Percentiles rank a stretch among this genome's conserved stretches.
Evolutionary conservation across 1,140 invertebrate genomes (phyloP).

Genomic region (Medauroidea extradentata): DNA sequence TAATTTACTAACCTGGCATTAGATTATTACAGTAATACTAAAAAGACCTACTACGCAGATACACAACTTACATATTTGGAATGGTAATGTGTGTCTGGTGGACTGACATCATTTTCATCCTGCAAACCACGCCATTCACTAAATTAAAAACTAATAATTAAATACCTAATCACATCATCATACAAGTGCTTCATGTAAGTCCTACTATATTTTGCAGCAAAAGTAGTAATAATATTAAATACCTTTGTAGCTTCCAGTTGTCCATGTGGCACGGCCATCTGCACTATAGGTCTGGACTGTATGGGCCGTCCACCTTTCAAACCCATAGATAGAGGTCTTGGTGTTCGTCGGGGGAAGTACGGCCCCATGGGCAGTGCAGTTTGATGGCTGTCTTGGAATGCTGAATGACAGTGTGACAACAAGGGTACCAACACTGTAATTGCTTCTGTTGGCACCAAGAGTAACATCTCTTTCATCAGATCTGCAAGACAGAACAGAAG

Average conservation of each 20-base stretch:
- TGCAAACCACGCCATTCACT: slow-evolving; percentile 3
- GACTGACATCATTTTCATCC: too few relatives aligned
- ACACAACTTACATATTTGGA: neutral
- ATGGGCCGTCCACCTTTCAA: slow-evolving; percentile 50
- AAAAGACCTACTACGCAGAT: neutral
- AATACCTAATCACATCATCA: too few relatives aligned
- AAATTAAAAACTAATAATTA: slow-evolving; percentile 7
- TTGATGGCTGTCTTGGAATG: slow-evolving; percentile 71
- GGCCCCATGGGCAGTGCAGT: slow-evolving; percentile 66
- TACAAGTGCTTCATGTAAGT: too few relatives aligned
- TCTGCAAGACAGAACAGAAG: slow-evolving; percentile 47
- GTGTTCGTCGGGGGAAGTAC: slow-evolving; percentile 61
- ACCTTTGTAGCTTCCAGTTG: slow-evolving; percentile 66
- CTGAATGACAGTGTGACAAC: slow-evolving; percentile 76
- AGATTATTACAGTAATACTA: too few relatives aligned
- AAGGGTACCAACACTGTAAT: slow-evolving; percentile 78
- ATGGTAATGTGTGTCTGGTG: too few relatives aligned
- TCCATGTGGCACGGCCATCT: slow-evolving; percentile 78
- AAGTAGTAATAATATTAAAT: too few relatives aligned
- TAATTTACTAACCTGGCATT: too few relatives aligned
- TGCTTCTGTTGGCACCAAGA: slow-evolving; percentile 76
- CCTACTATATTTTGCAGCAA: too few relatives aligned
- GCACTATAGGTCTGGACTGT: slow-evolving; percentile 70
- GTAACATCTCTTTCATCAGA: slow-evolving; percentile 77
- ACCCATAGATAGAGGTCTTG: slow-evolving; percentile 33